A percentile compares a stretch with the other conserved stretches of the same genome.
These are phyloP conservation scores for Tupaia chinensis DNA, from an alignment of 2,113 vertebrate genomes.

Conservation along the genomic window DNA sequence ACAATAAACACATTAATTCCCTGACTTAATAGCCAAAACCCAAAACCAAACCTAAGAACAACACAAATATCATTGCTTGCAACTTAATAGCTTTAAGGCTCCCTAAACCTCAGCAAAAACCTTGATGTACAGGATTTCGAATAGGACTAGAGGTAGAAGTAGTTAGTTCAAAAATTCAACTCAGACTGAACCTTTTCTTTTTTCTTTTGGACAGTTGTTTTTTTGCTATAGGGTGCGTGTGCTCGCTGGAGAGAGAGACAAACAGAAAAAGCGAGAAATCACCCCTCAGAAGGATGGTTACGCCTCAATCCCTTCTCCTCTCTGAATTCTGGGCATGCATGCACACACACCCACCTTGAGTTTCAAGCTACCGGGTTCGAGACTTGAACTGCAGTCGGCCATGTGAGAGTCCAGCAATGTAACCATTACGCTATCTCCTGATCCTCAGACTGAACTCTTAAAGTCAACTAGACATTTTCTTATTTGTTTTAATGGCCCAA, in stretches of 20 bases:
- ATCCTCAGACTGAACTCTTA: slow-evolving; percentile 12
- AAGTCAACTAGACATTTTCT: slow-evolving; percentile 44
- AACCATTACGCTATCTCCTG: too few relatives aligned
- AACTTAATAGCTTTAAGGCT: slow-evolving; percentile 4
- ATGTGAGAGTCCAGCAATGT: too few relatives aligned
- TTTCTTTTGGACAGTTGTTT: neutral
- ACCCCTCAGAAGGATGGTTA: too few relatives aligned
- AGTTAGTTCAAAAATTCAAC: neutral
- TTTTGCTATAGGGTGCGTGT: too few relatives aligned
- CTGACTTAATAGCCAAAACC: slow-evolving; percentile 3
- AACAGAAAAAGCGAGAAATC: too few relatives aligned
- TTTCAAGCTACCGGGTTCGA: too few relatives aligned
- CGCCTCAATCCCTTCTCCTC: too few relatives aligned
- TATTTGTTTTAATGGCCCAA: neutral
- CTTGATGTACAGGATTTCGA: neutral
- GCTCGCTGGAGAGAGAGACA: too few relatives aligned
- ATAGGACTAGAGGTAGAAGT: neutral
- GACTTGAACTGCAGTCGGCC: too few relatives aligned
- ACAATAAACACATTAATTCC: neutral
- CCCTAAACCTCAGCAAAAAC: slow-evolving; percentile 30
- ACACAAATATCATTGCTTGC: neutral
- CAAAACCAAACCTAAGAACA: neutral
- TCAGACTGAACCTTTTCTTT: slow-evolving; percentile 35
- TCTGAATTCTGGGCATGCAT: too few relatives aligned
- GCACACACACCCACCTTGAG: too few relatives aligned